A percentile compares a stretch with the other conserved stretches of the same genome.
phyloP scores from a whole-genome alignment of 2,888 invertebrate genomes.

The Mamestra brassicae region DNA sequence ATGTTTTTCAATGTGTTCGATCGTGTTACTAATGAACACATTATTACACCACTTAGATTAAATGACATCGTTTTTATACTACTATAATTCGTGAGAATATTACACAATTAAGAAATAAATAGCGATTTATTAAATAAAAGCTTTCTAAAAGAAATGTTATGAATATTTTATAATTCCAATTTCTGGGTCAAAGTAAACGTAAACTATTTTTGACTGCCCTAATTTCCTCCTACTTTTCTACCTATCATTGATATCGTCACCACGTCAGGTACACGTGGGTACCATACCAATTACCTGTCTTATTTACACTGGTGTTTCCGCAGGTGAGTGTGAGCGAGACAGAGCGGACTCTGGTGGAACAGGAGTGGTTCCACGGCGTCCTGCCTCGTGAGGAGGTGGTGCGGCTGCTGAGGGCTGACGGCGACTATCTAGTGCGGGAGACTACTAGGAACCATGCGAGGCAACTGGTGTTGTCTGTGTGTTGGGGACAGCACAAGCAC shows the following conservation, averaged over 20 bases:
- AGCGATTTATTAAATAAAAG: conserved; percentile 1
- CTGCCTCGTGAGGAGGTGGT: conserved; percentile 99
- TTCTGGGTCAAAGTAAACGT: conserved; percentile 12
- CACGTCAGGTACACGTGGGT: conserved; percentile 17
- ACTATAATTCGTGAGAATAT: background rate
- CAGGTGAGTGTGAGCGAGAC: conserved; percentile 88
- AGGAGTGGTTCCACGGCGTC: conserved; percentile 99
- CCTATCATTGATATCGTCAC: background rate
- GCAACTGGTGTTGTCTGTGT: conserved; percentile 98
- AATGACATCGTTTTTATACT: background rate
- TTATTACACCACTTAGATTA: background rate
- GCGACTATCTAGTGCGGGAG: conserved; percentile 98
- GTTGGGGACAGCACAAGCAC: conserved; percentile 99
- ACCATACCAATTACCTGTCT: conserved; percentile 6
- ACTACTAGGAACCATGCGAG: conserved; percentile 97
- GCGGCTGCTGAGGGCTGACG: conserved; percentile 96
- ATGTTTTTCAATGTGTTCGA: conserved; percentile 46
- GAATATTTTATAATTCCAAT: background rate
- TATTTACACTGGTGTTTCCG: conserved; percentile 35
- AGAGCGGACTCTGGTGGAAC: conserved; percentile 95
- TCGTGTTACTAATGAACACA: conserved; percentile 27
- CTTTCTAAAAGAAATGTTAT: background rate
- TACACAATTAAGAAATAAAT: background rate
- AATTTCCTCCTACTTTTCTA: background rate
- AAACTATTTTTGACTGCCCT: conserved; percentile 6